A percentile compares a stretch with the other conserved stretches of the same genome.
phyloP scores from a whole-genome alignment of 2,888 invertebrate species.

The Nomada ruficornis region DNA sequence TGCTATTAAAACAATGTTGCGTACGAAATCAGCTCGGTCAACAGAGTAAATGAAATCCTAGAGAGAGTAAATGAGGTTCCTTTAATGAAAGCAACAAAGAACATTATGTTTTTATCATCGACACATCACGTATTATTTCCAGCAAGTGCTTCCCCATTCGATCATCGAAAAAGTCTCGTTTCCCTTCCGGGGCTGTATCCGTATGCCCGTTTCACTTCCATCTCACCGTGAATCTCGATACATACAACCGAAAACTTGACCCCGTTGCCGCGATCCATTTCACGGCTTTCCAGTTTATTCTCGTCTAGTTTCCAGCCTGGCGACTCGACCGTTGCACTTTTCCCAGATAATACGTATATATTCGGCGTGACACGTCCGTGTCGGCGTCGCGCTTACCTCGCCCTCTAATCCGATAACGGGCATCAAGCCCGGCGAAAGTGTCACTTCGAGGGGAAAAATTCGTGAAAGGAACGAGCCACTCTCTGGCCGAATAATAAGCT shows the following conservation, averaged over 20 bases:
- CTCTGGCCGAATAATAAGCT: slow-evolving; percentile 13
- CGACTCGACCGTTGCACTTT: slow-evolving; percentile 51
- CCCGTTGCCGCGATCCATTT: slow-evolving; percentile 67
- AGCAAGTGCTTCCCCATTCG: background rate
- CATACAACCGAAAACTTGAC: slow-evolving; percentile 66
- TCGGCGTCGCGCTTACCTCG: slow-evolving; percentile 23
- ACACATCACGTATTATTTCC: no score
- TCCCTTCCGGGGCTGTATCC: background rate
- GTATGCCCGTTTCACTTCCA: slow-evolving; percentile 20
- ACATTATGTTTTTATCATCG: no score
- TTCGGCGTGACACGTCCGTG: slow-evolving; percentile 32
- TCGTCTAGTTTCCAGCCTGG: slow-evolving; percentile 51
- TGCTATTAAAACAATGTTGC: no score
- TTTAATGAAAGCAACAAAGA: no score
- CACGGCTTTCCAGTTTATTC: slow-evolving; percentile 66
- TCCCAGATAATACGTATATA: slow-evolving; percentile 56
- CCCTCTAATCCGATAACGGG: slow-evolving; percentile 60
- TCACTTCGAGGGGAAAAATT: slow-evolving; percentile 20
- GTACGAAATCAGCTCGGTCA: no score
- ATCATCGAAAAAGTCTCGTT: background rate
- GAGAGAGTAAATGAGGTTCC: no score
- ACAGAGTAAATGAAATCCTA: no score
- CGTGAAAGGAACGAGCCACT: slow-evolving; percentile 2
- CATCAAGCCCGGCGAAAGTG: slow-evolving; percentile 36
- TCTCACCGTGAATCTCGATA: slow-evolving; percentile 50